Conservation (phyloP, 2,113 vertebrate genomes). For the Chloropsis hardwickii region DNA sequence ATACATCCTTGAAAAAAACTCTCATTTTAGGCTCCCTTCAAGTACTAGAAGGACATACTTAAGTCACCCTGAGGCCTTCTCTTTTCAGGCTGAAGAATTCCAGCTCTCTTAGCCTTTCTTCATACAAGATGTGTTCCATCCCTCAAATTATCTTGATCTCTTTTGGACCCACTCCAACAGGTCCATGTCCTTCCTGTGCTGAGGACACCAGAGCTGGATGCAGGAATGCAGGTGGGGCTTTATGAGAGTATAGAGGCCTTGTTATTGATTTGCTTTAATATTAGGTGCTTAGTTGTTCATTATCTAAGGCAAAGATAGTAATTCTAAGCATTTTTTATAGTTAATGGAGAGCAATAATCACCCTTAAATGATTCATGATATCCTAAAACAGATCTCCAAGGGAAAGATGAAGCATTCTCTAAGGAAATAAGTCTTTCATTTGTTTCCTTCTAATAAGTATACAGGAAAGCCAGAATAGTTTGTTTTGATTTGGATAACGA, state of each 20-base stretch:
- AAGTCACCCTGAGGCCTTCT: background rate
- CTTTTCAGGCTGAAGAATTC: background rate
- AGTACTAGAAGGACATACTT: background rate
- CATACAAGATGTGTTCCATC: background rate
- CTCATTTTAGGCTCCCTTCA: background rate
- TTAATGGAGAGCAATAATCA: background rate
- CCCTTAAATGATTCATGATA: background rate
- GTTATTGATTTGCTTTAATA: background rate
- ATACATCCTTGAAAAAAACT: background rate
- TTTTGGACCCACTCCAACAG: background rate
- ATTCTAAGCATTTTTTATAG: background rate
- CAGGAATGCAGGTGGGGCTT: background rate
- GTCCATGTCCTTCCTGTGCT: background rate
- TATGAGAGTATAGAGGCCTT: background rate
- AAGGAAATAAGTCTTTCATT: background rate
- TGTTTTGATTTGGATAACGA: background rate
- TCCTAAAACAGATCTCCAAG: background rate
- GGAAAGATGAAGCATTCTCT: accelerated
- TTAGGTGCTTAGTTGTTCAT: background rate
- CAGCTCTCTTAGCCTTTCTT: background rate
- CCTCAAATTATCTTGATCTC: background rate
- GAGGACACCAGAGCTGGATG: background rate
- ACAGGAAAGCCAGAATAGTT: background rate
- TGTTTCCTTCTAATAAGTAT: background rate
- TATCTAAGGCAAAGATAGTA: background rate